phyloP scores from a whole-genome alignment of 2,888 invertebrate species.

The Dicycla oo region DNA sequence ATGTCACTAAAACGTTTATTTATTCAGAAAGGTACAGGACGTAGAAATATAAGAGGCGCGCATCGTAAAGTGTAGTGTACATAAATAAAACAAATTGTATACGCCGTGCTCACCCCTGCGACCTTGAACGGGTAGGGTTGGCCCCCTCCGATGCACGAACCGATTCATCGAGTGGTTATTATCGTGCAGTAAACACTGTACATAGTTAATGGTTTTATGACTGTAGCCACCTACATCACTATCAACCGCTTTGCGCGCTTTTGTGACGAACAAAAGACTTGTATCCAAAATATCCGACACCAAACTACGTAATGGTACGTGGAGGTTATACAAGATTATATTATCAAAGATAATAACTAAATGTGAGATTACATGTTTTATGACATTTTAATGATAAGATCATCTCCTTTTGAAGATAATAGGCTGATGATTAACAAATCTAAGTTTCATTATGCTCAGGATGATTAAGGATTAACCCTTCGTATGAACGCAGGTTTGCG shows the following conservation, averaged over 20 bases:
- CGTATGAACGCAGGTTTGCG: too few species aligned
- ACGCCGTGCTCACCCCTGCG: conserved; percentile 76
- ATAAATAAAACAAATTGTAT: conserved; percentile 63
- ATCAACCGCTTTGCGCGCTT: conserved; percentile 34
- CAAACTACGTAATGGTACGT: conserved; percentile 2
- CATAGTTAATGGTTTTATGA: conserved; percentile 64
- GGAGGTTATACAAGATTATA: conserved; percentile 20
- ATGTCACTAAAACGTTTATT: conserved; percentile 62
- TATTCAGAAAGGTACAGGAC: conserved; percentile 62
- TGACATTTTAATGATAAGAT: conserved; percentile 48
- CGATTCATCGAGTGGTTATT: conserved; percentile 70
- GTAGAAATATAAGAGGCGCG: conserved; percentile 62
- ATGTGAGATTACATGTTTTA: conserved; percentile 15
- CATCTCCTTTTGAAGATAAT: conserved; percentile 25
- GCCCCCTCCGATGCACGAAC: conserved; percentile 73
- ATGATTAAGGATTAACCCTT: neutral
- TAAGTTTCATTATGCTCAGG: conserved; percentile 16
- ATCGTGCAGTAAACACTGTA: conserved; percentile 65
- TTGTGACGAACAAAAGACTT: conserved; percentile 37
- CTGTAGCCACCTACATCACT: conserved; percentile 58
- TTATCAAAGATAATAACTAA: conserved; percentile 35
- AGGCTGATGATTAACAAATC: conserved; percentile 26
- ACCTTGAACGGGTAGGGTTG: conserved; percentile 83
- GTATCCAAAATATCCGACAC: conserved; percentile 22
- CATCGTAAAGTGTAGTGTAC: conserved; percentile 64